A percentile compares a stretch with the other conserved stretches of the same genome.
Conservation (phyloP, 1,140 invertebrate genomes). For the Homalodisca vitripennis region DNA sequence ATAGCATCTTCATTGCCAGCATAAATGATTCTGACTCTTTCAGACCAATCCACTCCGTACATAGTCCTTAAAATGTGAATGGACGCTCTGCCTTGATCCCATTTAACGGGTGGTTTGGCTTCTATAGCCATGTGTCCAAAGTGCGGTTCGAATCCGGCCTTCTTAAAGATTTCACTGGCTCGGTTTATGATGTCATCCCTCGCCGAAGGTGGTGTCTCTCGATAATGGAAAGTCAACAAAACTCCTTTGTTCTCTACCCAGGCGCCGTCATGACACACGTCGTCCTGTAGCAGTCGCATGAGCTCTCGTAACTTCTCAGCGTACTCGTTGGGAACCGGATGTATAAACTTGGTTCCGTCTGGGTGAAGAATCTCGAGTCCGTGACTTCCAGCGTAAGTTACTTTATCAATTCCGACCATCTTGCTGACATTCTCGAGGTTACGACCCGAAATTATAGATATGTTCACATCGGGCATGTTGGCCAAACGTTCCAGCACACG, state of each 20-base stretch:
- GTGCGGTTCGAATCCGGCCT: constrained; percentile 73
- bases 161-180: constrained; percentile 69
- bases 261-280: constrained; percentile 81
- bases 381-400: constrained; percentile 89
- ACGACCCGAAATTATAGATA: constrained; percentile 83
- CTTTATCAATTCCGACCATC: constrained; percentile 63
- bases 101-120: constrained; percentile 83
- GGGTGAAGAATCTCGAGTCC: constrained; percentile 89
- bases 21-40: constrained; percentile 86
- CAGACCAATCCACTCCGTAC: constrained; percentile 89
- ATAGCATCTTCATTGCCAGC: constrained; percentile 91
- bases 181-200: constrained; percentile 63
- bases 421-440: constrained; percentile 86
- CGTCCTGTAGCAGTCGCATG: constrained; percentile 77
- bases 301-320: constrained; percentile 80
- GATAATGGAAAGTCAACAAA: constrained; percentile 83
- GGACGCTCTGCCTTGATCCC: constrained; percentile 88
- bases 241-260: constrained; percentile 93
- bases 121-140: constrained; percentile 83
- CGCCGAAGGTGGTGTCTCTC: constrained; percentile 70
- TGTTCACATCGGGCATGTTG: constrained; percentile 84
- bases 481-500: constrained; percentile 78
- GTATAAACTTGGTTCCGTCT: constrained; percentile 87
- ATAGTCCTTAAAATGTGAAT: constrained; percentile 87
- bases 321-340: constrained; percentile 84